Conservation (phyloP, 2,888 invertebrate genomes). For the Heliconius ethilla region DNA sequence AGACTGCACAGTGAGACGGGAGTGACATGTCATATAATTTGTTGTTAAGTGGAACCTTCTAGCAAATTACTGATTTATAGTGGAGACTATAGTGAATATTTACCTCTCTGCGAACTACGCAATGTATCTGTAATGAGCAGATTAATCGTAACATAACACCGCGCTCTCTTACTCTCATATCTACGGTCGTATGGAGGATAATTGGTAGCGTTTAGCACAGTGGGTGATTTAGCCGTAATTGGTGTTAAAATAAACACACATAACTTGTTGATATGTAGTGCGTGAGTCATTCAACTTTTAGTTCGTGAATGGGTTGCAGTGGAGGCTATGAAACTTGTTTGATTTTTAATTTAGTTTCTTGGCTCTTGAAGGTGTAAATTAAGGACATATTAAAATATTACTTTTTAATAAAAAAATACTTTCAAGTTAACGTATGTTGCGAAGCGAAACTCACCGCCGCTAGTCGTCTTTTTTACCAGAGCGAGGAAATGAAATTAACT, state of each 20-base stretch:
- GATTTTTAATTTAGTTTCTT: neutral
- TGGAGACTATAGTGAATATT: neutral
- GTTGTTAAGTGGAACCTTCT: neutral
- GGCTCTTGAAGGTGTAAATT: too few species aligned
- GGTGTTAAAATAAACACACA: conserved; percentile 32
- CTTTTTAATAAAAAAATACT: too few species aligned
- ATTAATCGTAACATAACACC: neutral
- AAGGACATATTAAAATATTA: too few species aligned
- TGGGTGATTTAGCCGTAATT: conserved; percentile 37
- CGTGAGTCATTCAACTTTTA: conserved; percentile 14
- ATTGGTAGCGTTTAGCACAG: conserved; percentile 30
- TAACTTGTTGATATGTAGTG: conserved; percentile 17
- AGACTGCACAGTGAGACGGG: neutral
- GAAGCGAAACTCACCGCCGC: neutral
- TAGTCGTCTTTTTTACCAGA: neutral
- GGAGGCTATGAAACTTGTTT: neutral
- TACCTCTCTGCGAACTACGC: neutral
- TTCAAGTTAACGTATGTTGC: neutral
- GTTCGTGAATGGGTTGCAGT: neutral
- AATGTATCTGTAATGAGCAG: neutral
- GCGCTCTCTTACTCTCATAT: neutral
- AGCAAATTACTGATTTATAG: neutral
- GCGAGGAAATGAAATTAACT: neutral
- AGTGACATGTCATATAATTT: neutral
- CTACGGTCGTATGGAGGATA: conserved; percentile 6